Evolutionary conservation across 1,140 invertebrate species (phyloP).

Genomic region (Ooceraea biroi): DNA sequence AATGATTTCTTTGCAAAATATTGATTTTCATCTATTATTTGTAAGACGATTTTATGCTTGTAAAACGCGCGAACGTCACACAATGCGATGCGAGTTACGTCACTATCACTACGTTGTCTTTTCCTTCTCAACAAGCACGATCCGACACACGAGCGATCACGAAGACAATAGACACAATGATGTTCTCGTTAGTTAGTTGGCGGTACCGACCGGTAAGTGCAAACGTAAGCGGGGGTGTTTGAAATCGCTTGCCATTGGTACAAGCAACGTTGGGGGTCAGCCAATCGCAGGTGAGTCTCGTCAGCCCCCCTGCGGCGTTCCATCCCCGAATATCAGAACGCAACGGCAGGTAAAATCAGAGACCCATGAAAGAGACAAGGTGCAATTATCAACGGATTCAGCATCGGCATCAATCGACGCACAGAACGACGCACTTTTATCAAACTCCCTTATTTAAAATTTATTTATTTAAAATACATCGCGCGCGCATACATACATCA

Average conservation of each 20-base stretch:
- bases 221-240: slow-evolving; percentile 75
- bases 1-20: slow-evolving; percentile 9
- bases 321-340: slow-evolving; percentile 78
- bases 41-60: neutral
- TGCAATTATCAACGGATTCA: slow-evolving; percentile 32
- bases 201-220: slow-evolving; percentile 74
- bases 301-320: slow-evolving; percentile 75
- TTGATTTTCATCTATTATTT: slow-evolving; percentile 2
- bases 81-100: neutral
- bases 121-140: slow-evolving; percentile 60
- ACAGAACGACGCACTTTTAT: neutral
- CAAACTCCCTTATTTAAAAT: neutral
- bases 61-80: neutral
- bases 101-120: slow-evolving; percentile 33
- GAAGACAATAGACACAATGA: slow-evolving; percentile 83
- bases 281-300: slow-evolving; percentile 79
- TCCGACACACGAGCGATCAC: slow-evolving; percentile 77
- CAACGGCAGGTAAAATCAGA: slow-evolving; percentile 82
- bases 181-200: slow-evolving; percentile 79
- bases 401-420: neutral
- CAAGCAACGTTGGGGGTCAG: slow-evolving; percentile 58
- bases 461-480: neutral
- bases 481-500: neutral
- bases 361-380: slow-evolving; percentile 62
- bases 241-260: slow-evolving; percentile 82